A percentile compares a stretch with the other conserved stretches of the same genome.
These are phyloP conservation scores for Dione juno DNA, from an alignment of 2,888 invertebrate genomes.

Conservation along the genomic window DNA sequence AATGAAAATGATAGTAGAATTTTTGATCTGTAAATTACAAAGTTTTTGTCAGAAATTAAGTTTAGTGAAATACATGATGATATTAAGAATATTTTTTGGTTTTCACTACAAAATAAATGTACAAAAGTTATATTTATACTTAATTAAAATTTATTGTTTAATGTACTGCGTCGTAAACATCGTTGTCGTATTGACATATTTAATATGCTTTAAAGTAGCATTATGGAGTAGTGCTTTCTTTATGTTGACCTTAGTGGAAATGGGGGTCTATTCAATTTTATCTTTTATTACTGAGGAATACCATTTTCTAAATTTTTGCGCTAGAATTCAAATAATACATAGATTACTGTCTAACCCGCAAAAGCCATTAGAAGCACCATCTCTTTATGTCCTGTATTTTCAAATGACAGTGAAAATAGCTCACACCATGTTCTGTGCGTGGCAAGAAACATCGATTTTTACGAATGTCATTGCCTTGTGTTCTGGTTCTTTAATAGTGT, in stretches of 20 bases:
- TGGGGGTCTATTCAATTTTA: not conserved
- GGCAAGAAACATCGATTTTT: not conserved
- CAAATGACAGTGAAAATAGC: not conserved
- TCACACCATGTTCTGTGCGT: not conserved
- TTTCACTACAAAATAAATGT: not conserved
- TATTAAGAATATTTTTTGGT: conserved; percentile 1
- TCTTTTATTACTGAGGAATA: not conserved
- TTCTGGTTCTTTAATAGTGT: not conserved
- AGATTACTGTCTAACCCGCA: not conserved
- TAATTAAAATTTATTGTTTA: not conserved
- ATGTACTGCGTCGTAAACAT: not conserved
- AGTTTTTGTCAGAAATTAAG: not conserved
- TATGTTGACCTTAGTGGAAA: not conserved
- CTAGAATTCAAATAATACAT: conserved; percentile 7
- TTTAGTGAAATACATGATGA: not conserved
- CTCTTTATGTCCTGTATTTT: not conserved
- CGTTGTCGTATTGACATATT: not conserved
- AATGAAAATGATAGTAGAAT: not conserved
- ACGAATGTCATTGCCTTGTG: not conserved
- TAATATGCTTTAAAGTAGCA: not conserved
- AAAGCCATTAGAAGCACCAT: not conserved
- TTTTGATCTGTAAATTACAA: not conserved
- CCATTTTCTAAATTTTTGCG: not conserved
- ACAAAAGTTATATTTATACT: not conserved
- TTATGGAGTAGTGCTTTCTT: no score